Evolutionary conservation across 2,797 vertebrate species (phyloP).

Genomic region (Gallirallus australis): DNA sequence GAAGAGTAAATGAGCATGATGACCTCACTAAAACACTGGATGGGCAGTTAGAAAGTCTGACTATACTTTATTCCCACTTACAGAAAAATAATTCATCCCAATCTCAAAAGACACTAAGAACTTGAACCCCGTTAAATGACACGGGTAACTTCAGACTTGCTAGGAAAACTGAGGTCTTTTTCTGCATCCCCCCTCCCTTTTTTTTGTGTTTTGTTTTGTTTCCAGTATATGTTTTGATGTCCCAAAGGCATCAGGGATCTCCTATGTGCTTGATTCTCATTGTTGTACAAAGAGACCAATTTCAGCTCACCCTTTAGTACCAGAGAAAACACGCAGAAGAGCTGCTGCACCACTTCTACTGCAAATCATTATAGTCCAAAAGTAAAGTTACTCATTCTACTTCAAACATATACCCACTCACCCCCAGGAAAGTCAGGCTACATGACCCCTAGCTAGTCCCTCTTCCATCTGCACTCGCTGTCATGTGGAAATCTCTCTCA

Average conservation of each 20-base stretch:
- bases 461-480: not conserved
- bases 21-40: not conserved
- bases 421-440: not conserved
- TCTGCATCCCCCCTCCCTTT: too few species aligned
- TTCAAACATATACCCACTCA: not conserved
- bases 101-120: not conserved
- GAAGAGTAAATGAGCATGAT: accelerated
- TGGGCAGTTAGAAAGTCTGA: not conserved
- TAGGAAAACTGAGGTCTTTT: accelerated
- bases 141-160: not conserved
- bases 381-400: not conserved
- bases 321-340: not conserved
- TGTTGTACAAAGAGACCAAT: not conserved
- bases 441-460: not conserved
- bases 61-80: not conserved
- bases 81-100: not conserved
- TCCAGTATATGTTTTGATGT: not conserved
- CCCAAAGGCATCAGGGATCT: not conserved
- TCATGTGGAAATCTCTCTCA: not conserved
- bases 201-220: not conserved
- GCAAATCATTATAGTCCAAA: not conserved
- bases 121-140: not conserved
- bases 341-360: not conserved
- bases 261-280: accelerated
- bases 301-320: not conserved